These are phyloP conservation scores for Lumbricus terrestris DNA, from an alignment of 2,888 invertebrate genomes.

Conservation along the genomic window DNA sequence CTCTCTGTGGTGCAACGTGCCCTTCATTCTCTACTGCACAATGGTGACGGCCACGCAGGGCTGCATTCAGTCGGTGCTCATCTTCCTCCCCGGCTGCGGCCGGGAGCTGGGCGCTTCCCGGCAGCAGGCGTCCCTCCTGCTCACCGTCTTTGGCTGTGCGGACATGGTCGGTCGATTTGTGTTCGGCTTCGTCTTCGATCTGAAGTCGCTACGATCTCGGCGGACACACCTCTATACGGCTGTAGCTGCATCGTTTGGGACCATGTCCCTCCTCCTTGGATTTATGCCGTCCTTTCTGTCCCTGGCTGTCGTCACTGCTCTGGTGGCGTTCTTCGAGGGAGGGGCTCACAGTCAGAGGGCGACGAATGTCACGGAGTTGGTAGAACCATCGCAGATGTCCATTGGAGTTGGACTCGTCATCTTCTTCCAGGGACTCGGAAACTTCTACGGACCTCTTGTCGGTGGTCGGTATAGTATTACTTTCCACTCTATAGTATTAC, in stretches of 20 bases:
- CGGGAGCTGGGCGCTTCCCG: constrained; percentile 39
- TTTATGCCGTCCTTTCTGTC: constrained; percentile 19
- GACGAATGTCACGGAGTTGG: constrained; percentile 18
- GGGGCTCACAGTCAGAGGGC: constrained; percentile 25
- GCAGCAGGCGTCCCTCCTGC: constrained; percentile 67
- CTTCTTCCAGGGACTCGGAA: constrained; percentile 24
- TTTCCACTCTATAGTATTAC: neutral
- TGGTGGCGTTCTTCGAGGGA: constrained; percentile 30
- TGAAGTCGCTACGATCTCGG: constrained; percentile 39
- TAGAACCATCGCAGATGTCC: constrained; percentile 15
- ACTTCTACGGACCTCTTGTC: constrained; percentile 22
- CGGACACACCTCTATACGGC: constrained; percentile 39
- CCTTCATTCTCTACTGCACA: constrained; percentile 21
- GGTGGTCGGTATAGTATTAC: neutral
- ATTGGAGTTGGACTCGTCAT: constrained; percentile 9
- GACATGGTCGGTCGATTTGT: constrained; percentile 84
- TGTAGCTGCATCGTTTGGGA: constrained; percentile 9
- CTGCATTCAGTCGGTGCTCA: constrained; percentile 24
- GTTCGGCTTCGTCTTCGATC: constrained; percentile 44
- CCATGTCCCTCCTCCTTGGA: neutral
- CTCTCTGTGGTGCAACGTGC: constrained; percentile 18
- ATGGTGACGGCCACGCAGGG: constrained; percentile 17
- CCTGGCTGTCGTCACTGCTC: constrained; percentile 40
- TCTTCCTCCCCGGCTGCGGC: constrained; percentile 45
- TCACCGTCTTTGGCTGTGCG: constrained; percentile 83